A percentile compares a stretch with the other conserved stretches of the same genome.
These are phyloP conservation scores for Peromyscus nudipes DNA, from an alignment of 2,797 vertebrate species.

Conservation along the genomic window DNA sequence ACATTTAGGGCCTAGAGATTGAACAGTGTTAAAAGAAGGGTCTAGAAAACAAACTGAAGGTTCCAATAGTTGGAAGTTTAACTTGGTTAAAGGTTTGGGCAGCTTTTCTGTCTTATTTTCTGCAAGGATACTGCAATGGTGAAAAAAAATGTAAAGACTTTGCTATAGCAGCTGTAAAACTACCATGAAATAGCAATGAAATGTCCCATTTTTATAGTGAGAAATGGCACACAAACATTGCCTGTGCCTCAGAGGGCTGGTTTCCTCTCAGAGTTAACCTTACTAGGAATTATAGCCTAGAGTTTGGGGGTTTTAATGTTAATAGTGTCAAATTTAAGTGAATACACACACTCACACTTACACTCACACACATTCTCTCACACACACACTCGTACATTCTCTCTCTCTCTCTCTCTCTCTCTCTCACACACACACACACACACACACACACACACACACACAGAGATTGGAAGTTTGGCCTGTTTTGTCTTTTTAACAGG, in stretches of 20 bases:
- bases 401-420: too few relatives aligned
- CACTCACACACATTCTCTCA: not conserved
- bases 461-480: not conserved
- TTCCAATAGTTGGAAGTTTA: not conserved
- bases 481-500: not conserved
- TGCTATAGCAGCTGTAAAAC: not conserved
- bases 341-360: not conserved
- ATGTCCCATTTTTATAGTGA: not conserved
- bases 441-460: too few relatives aligned
- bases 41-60: conserved; percentile 25
- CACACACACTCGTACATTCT: not conserved
- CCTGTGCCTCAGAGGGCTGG: not conserved
- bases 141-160: not conserved
- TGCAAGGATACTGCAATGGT: not conserved
- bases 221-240: not conserved
- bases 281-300: not conserved
- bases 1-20: conserved; percentile 6
- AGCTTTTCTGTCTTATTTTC: conserved; percentile 49
- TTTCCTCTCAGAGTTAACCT: not conserved
- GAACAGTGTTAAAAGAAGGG: not conserved
- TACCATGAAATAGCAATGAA: not conserved
- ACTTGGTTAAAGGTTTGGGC: conserved; percentile 9
- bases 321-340: not conserved
- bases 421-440: not conserved
- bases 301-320: not conserved